Conservation (phyloP, 1,140 invertebrate species). For the Chironomus striatipennis region DNA sequence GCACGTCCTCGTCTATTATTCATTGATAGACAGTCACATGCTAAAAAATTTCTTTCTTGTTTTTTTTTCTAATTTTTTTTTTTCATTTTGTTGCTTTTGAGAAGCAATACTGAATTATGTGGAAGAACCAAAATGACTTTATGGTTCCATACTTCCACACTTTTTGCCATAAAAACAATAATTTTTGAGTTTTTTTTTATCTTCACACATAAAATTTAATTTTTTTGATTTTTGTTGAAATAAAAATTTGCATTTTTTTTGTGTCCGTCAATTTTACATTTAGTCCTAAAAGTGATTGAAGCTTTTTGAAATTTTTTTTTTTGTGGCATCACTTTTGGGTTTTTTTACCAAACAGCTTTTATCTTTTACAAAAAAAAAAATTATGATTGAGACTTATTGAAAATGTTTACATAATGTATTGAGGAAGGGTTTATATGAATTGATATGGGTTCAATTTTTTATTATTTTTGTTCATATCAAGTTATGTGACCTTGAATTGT, state of each 20-base stretch:
- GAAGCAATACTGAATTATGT: neutral
- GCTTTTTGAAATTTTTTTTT: neutral
- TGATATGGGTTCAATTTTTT: too few relatives aligned
- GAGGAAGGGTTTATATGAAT: too few relatives aligned
- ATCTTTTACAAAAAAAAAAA: too few relatives aligned
- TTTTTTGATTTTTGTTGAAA: neutral
- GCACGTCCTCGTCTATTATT: neutral
- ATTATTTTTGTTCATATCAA: too few relatives aligned
- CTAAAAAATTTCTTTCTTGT: slow-evolving; percentile 19
- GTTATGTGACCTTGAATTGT: too few relatives aligned
- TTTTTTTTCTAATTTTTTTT: too few relatives aligned
- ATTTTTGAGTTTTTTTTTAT: neutral
- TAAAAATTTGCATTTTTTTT: slow-evolving; percentile 5
- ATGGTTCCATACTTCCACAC: neutral
- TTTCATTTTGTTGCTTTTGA: neutral
- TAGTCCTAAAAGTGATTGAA: neutral
- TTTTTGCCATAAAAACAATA: too few relatives aligned
- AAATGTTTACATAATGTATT: too few relatives aligned
- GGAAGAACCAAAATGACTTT: neutral
- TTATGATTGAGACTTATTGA: too few relatives aligned
- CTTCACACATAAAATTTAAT: neutral
- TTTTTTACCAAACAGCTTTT: too few relatives aligned
- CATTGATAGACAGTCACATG: slow-evolving; percentile 30
- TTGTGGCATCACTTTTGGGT: neutral
- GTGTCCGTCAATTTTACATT: neutral